A percentile compares a stretch with the other conserved stretches of the same genome.
These are phyloP conservation scores for Sebastes matsubarae DNA, from an alignment of 2,797 vertebrate species.

Conservation along the genomic window DNA sequence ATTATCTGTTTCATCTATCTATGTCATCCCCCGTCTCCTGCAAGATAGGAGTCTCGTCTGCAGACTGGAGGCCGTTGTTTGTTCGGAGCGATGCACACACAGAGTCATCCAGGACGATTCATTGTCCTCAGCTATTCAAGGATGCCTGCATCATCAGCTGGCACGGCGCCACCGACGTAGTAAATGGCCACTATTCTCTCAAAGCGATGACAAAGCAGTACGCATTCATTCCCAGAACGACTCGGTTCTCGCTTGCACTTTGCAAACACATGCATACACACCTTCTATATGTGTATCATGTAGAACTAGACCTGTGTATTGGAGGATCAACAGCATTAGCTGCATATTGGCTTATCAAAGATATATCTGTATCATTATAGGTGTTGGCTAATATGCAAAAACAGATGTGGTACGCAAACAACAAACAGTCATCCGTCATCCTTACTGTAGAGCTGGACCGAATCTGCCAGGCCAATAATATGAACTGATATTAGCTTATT, in stretches of 20 bases:
- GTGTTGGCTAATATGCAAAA: neutral
- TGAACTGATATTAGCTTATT: neutral
- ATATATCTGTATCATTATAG: neutral
- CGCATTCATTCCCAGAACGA: constrained; percentile 1
- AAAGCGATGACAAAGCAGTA: constrained; percentile 43
- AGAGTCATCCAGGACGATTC: constrained; percentile 13
- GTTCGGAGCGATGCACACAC: neutral
- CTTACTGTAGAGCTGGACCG: neutral
- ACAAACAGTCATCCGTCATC: neutral
- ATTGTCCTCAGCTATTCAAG: constrained; percentile 36
- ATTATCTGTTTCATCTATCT: constrained; percentile 38
- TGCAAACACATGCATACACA: neutral
- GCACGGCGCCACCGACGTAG: neutral
- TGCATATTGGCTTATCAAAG: neutral
- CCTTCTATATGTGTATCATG: neutral
- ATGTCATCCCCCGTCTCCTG: neutral
- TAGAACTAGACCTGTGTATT: neutral
- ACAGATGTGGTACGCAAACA: neutral
- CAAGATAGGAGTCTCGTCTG: neutral
- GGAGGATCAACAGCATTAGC: neutral
- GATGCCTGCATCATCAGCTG: constrained; percentile 49
- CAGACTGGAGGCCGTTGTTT: constrained; percentile 15
- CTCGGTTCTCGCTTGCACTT: neutral
- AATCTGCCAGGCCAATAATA: neutral
- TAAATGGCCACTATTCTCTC: constrained; percentile 37